phyloP scores from a whole-genome alignment of 1,140 invertebrate species.

The Mamestra configurata region DNA sequence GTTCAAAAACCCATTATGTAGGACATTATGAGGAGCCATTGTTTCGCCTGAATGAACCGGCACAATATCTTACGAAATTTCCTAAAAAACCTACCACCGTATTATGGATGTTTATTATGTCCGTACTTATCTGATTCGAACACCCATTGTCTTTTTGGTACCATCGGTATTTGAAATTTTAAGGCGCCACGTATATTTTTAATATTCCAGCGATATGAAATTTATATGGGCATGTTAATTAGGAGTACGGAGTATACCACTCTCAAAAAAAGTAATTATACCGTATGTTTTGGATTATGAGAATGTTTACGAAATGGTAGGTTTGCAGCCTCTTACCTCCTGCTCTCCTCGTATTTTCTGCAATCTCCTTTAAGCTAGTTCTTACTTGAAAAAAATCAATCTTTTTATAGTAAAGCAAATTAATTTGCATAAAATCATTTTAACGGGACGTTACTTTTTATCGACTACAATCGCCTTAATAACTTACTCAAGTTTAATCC shows the following conservation, averaged over 20 bases:
- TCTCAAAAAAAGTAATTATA: neutral
- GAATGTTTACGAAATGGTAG: constrained; percentile 10
- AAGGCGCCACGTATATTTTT: constrained; percentile 43
- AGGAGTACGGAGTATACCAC: constrained; percentile 9
- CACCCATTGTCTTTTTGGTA: constrained; percentile 80
- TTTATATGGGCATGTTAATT: constrained; percentile 49
- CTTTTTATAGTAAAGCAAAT: constrained; percentile 10
- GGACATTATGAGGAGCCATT: constrained; percentile 84
- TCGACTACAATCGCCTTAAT: constrained; percentile 13
- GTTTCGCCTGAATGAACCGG: constrained; percentile 81
- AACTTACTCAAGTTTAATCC: neutral
- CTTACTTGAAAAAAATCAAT: constrained; percentile 10
- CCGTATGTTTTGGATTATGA: constrained; percentile 11
- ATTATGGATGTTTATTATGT: constrained; percentile 84
- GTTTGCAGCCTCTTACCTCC: neutral
- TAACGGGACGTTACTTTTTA: constrained; percentile 34
- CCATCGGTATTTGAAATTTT: constrained; percentile 54
- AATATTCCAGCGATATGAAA: constrained; percentile 34
- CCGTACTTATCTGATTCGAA: constrained; percentile 80
- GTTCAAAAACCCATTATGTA: constrained; percentile 83
- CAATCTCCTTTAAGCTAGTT: neutral
- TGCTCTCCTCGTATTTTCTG: neutral
- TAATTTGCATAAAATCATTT: constrained; percentile 34
- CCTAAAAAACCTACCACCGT: constrained; percentile 80
- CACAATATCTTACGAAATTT: constrained; percentile 85